Base-by-base conservation (phyloP, 2,888 invertebrate species). In the Camponotus fellah region DNA sequence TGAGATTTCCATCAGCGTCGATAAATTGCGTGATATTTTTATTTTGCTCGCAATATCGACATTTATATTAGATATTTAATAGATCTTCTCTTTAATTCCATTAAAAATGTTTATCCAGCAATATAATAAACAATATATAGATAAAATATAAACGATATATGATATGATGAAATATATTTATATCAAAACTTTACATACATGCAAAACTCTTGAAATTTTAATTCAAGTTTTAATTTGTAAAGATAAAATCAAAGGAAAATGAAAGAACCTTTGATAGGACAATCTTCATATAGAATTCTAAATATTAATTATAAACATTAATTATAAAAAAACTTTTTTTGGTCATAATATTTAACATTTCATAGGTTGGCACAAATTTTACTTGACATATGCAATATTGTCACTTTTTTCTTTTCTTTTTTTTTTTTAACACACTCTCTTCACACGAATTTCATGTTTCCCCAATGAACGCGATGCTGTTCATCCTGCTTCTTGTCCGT, bases 401-500 rank as follows among this genome's bases (percentile, higher is more conserved):
- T 53, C n/a, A n/a, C n/a, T 2, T 8, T n/a, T 32, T 3, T 21
- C 10, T 1, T 56, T 1, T 21, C 58, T 3, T 34, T 17, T 40
- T 40, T 14, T 43, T 1, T 40, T 60, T 77, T 46, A 32, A 21
- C n/a, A 68, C n/a, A 8, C 9, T n/a, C 21, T 21, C 0, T 43
- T 32, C 4, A 6, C 34, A 21, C 8, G 2, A 58, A 34, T 58
- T 60, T 60, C 34, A 40, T 34, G 58, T 12, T 79, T 43, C 9
- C 12, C 10, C 17, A n/a, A n/a, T 60, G 21, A 71, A 43, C 32
- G 17, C 26, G 12, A 21, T 53, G 21, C 32, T 60, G 65, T 66
- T 12, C 37, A 21, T 65, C 8, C 34, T 17, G n/a, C 2, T 72
- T 53, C 26, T 66, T 91, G 87, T 21, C 43, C 12, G 43, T 58